Conservation (phyloP, 2,797 vertebrate species). For the Chloroceryle inda region DNA sequence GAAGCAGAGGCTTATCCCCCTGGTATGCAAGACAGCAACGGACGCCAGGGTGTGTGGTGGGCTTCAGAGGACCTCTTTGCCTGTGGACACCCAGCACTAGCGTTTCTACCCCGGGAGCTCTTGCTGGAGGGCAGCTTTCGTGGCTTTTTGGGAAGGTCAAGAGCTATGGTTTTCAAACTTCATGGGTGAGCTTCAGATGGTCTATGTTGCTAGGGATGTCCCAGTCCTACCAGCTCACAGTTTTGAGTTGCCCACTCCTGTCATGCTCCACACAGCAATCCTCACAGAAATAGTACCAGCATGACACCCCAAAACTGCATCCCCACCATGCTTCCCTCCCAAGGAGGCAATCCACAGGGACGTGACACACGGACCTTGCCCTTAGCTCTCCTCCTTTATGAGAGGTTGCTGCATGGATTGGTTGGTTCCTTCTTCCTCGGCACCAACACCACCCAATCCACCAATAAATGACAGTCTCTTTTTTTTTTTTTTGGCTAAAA, state of each 20-base stretch:
- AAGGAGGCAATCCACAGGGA: background rate
- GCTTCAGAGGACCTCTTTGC: background rate
- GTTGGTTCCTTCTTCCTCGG: background rate
- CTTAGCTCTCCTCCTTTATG: background rate
- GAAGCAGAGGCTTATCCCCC: background rate
- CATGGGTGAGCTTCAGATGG: background rate
- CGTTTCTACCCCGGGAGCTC: background rate
- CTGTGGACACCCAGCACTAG: background rate
- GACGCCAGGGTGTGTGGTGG: background rate
- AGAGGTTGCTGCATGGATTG: background rate
- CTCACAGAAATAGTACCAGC: background rate
- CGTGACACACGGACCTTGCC: background rate
- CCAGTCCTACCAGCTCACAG: background rate
- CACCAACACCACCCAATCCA: background rate
- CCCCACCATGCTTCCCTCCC: background rate
- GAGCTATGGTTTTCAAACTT: background rate
- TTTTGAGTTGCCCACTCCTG: background rate
- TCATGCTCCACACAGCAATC: fast-evolving
- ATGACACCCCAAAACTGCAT: fast-evolving
- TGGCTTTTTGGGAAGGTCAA: background rate
- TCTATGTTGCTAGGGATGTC: background rate
- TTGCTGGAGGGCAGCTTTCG: background rate
- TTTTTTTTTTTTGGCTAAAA: background rate
- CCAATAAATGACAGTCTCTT: fast-evolving
- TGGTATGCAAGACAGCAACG: fast-evolving